A percentile compares a stretch with the other conserved stretches of the same genome.
phyloP scores from a whole-genome alignment of 2,888 invertebrate genomes.

The Melangyna quadrimaculata region DNA sequence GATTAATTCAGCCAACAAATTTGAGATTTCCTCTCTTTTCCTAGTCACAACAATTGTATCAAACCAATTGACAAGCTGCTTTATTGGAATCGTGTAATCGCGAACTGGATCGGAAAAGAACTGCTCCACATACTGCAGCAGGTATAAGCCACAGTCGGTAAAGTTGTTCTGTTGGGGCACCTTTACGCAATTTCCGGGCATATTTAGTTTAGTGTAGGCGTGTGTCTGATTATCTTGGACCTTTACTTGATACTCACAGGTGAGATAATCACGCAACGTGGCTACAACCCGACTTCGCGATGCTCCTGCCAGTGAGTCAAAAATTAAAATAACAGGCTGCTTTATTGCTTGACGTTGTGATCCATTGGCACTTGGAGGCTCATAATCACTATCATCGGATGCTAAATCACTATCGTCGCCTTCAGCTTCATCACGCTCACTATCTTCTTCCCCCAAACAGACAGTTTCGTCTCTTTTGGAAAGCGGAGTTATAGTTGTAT shows the following conservation, averaged over 20 bases:
- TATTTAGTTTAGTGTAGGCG: conserved; percentile 89
- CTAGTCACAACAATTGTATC: conserved; percentile 90
- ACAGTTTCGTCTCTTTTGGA: conserved; percentile 83
- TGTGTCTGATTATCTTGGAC: conserved; percentile 83
- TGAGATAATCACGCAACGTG: conserved; percentile 94
- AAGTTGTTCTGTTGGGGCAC: conserved; percentile 99
- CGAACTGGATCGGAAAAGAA: conserved; percentile 94
- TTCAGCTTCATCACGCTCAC: conserved; percentile 89
- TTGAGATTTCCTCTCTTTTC: conserved; percentile 93
- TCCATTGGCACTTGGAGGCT: conserved; percentile 73
- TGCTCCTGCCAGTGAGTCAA: conserved; percentile 94
- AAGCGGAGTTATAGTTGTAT: conserved; percentile 84
- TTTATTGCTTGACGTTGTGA: conserved; percentile 75
- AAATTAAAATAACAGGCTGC: conserved; percentile 94
- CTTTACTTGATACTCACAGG: conserved; percentile 91
- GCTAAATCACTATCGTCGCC: conserved; percentile 89
- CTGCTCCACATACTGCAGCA: conserved; percentile 97
- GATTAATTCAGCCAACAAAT: conserved; percentile 89
- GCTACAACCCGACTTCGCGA: conserved; percentile 92
- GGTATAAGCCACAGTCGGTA: conserved; percentile 97
- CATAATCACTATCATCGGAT: conserved; percentile 81
- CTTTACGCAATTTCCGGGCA: conserved; percentile 93
- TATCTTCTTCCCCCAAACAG: conserved; percentile 87
- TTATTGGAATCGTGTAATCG: conserved; percentile 92
- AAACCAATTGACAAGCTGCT: conserved; percentile 92